Percentiles rank a stretch among this genome's conserved stretches.
These are phyloP conservation scores for Amphipoea oculea DNA, from an alignment of 2,888 invertebrate genomes.

Conservation along the genomic window DNA sequence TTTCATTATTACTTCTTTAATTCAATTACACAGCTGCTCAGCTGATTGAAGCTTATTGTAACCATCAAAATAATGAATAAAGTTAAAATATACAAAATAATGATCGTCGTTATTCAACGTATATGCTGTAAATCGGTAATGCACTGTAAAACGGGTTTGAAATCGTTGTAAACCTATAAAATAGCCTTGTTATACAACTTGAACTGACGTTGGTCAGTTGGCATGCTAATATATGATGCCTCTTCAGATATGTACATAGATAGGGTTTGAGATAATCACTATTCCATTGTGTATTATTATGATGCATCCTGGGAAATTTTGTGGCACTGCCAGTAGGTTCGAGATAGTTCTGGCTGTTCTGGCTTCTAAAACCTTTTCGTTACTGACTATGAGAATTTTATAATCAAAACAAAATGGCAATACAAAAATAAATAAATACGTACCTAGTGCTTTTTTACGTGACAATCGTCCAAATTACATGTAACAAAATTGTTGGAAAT, in stretches of 20 bases:
- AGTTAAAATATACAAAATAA: conserved; percentile 24
- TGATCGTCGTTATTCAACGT: conserved; percentile 5
- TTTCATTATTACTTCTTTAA: background rate
- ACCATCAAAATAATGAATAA: conserved; percentile 31
- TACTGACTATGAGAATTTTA: conserved; percentile 15
- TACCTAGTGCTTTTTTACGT: conserved; percentile 36
- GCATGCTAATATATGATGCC: conserved; percentile 34
- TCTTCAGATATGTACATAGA: conserved; percentile 47
- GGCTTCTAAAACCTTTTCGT: background rate
- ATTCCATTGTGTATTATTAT: conserved; percentile 40
- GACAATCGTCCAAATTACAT: conserved; percentile 49
- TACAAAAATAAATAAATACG: conserved; percentile 23
- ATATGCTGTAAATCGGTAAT: conserved; percentile 34
- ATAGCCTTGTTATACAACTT: conserved; percentile 32
- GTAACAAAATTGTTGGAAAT: conserved; percentile 54
- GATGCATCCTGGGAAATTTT: conserved; percentile 27
- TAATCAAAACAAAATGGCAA: conserved; percentile 37
- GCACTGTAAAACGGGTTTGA: conserved; percentile 21
- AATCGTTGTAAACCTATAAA: conserved; percentile 11
- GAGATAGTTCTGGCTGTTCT: background rate
- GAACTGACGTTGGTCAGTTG: conserved; percentile 30
- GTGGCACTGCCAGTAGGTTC: background rate
- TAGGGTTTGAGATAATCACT: conserved; percentile 22
- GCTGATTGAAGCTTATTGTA: conserved; percentile 7
- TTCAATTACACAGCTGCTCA: conserved; percentile 9